Evolutionary conservation across 2,888 invertebrate species (phyloP).

Genomic region (Tuberolachnus salignus): DNA sequence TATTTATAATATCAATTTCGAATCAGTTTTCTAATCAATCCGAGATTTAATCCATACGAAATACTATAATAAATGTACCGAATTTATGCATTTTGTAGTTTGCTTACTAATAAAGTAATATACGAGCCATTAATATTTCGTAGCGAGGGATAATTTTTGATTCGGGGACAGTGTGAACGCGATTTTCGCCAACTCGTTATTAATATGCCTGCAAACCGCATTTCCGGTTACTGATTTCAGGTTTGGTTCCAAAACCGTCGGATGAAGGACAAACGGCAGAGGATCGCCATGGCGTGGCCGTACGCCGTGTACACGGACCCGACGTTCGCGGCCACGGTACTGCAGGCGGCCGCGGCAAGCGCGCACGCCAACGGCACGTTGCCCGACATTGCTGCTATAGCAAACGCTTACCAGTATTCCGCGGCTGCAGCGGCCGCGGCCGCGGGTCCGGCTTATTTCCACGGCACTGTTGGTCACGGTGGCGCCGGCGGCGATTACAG

Average conservation of each 20-base stretch:
- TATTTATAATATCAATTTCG: too few relatives aligned
- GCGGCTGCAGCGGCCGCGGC: conserved; percentile 60
- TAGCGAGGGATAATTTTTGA: too few relatives aligned
- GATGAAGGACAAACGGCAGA: conserved; percentile 97
- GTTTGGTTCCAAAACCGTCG: conserved; percentile 98
- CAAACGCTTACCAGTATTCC: conserved; percentile 52
- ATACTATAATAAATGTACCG: too few relatives aligned
- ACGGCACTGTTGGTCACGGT: conserved; percentile 59
- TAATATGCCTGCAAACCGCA: too few relatives aligned
- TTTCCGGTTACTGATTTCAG: conserved; percentile 65
- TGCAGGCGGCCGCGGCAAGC: conserved; percentile 84
- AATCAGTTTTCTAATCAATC: too few relatives aligned
- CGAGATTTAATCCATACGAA: too few relatives aligned
- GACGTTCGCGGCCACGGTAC: conserved; percentile 87
- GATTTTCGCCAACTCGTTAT: too few relatives aligned
- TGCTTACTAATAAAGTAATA: too few relatives aligned
- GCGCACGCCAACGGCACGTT: conserved; percentile 65
- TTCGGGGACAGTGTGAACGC: too few relatives aligned
- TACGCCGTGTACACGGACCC: conserved; percentile 94
- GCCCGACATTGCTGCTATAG: conserved; percentile 60
- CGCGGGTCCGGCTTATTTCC: conserved; percentile 59
- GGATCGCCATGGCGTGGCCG: conserved; percentile 93
- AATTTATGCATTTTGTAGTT: too few relatives aligned
- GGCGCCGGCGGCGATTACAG: conserved; percentile 59
- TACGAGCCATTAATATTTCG: too few relatives aligned